Base-by-base conservation (phyloP, 2,797 vertebrate species). In the Falco biarmicus region DNA sequence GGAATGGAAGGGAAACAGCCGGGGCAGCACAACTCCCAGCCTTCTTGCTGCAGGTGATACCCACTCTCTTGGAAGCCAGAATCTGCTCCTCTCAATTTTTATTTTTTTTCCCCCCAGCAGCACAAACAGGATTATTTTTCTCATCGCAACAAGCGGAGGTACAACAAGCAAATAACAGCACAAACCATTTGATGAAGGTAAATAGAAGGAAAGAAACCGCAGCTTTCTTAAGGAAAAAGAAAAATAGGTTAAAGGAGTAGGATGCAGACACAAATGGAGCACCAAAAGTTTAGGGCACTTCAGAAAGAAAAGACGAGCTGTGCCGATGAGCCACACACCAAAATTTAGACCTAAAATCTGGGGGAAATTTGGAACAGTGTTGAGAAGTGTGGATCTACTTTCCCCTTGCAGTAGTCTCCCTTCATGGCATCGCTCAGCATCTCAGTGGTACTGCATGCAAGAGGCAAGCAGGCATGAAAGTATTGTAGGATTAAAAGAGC, bases 401-500 rank as follows among this genome's bases (percentile, higher is more conserved):
- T 66, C 34, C 24, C 53, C 47, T 47, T 45, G 16, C 31, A 13
- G 6, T 1, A 19, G 39, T 43, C 37, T 73, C 39, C 41, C 26
- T 22, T 5, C 0, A 0, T 15, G 43, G n/a, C 50, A 6, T 10
- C 6, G 9, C 71, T 54, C 71, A 80, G 69, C 64, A 37, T 1
- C 53, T n/a, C 64, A 10, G 83, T 0, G 2, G 17, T 5, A 4
- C 47, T 2, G 0, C 1, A 1, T 1, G 48, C 41, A 13, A 65
- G 47, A 61, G 15, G 28, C 61, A 54, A 3, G 15, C 29, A 8
- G 50, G 18, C 16, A 6, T 0, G 0, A 11, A 43, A 56, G 37
- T 1, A 14, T 6, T 2, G 0, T 0, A 2, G 70, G 22, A 32
- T 1, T n/a, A 48, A 29, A 22, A 24, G 32, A 25, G 3, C 3